Evolutionary conservation across 1,140 invertebrate genomes (phyloP).

Genomic region (Apis laboriosa): DNA sequence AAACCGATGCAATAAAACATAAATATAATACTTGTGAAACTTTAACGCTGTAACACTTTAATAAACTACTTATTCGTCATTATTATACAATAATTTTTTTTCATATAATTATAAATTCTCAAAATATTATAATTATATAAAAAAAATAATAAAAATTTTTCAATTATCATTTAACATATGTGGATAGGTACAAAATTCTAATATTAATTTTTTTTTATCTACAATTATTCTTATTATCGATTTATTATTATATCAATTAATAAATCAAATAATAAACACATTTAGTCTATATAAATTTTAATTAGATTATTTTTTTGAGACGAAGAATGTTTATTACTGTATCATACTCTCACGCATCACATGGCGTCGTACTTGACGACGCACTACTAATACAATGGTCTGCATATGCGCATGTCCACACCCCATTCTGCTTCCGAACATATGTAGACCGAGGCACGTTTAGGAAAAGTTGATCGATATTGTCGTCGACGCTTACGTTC

Average conservation of each 20-base stretch:
- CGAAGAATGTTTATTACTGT: conserved; percentile 7
- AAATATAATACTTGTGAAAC: conserved; percentile 1
- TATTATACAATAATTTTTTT: not conserved
- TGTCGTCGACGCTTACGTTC: conserved; percentile 52
- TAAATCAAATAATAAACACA: not conserved
- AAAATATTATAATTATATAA: not conserved
- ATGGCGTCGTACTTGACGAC: conserved; percentile 61
- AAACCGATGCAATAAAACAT: conserved; percentile 7
- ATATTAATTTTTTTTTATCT: not conserved
- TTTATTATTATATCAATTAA: not conserved
- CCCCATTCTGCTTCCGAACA: conserved; percentile 65
- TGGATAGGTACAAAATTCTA: not conserved
- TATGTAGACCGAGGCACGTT: conserved; percentile 66
- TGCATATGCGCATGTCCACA: conserved; percentile 63
- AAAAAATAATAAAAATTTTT: not conserved
- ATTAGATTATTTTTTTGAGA: not conserved
- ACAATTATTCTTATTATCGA: not conserved
- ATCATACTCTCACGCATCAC: conserved; percentile 54
- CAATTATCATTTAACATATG: not conserved
- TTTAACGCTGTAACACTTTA: not conserved
- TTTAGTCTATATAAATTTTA: not conserved
- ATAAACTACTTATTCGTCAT: not conserved
- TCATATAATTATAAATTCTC: not conserved
- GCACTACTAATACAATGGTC: conserved; percentile 61
- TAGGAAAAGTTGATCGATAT: conserved; percentile 67